Percentiles rank a stretch among this genome's conserved stretches.
These are phyloP conservation scores for Thymelicus acteon DNA, from an alignment of 2,888 invertebrate genomes.

Conservation along the genomic window DNA sequence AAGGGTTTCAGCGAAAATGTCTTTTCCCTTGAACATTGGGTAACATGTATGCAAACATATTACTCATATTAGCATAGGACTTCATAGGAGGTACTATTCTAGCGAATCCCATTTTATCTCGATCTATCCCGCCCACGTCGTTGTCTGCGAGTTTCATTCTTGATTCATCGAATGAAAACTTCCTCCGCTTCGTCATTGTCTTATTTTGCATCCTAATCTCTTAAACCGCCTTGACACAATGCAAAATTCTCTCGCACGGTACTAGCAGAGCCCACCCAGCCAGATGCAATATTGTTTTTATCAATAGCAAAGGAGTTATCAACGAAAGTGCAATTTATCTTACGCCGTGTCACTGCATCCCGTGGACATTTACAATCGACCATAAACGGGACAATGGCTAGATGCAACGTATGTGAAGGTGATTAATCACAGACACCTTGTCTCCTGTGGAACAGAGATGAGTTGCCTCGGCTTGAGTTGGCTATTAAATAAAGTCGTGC, in stretches of 20 bases:
- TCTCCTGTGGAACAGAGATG: slow-evolving; percentile 1
- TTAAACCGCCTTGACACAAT: slow-evolving; percentile 13
- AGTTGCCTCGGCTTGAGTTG: slow-evolving; percentile 6
- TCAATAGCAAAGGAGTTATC: not conserved
- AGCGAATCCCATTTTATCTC: slow-evolving; percentile 15
- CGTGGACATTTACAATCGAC: not conserved
- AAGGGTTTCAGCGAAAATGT: not conserved
- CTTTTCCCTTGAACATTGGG: not conserved
- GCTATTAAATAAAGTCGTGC: slow-evolving; percentile 1
- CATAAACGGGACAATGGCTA: slow-evolving; percentile 8
- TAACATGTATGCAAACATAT: slow-evolving; percentile 1
- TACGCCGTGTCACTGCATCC: slow-evolving; percentile 5
- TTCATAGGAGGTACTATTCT: not conserved
- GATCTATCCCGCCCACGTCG: slow-evolving; percentile 25
- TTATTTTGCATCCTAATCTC: slow-evolving; percentile 30
- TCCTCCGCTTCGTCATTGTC: slow-evolving; percentile 31
- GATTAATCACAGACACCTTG: slow-evolving; percentile 23
- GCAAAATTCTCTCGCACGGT: slow-evolving; percentile 15
- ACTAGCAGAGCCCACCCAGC: slow-evolving; percentile 10
- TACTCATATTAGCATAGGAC: not conserved
- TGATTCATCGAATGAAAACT: slow-evolving; percentile 31
- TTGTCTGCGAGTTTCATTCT: slow-evolving; percentile 10
- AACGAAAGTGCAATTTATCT: slow-evolving; percentile 8
- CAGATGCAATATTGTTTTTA: not conserved
- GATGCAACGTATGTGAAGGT: slow-evolving; percentile 11